Evolutionary conservation across 2,888 invertebrate species (phyloP), one percentile per base, ranked within the genome.

Genomic region (Ennomos quercinarius): DNA sequence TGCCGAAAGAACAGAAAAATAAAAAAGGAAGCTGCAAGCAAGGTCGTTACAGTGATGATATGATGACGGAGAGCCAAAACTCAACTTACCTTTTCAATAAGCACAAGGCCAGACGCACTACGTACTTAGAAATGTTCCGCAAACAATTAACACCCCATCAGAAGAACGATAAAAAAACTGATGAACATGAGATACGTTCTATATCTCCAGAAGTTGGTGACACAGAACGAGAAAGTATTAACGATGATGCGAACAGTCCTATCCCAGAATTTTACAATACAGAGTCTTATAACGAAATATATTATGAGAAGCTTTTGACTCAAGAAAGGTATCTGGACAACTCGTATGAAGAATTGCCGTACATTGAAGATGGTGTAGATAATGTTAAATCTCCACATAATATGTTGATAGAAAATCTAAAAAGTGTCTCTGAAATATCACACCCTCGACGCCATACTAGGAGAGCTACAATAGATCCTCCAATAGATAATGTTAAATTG

Each of bases 261-360:
- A 64, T 51, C 1, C 66, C 71, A 46, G 91, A 89, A 3, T 92
- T 89, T 66, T 86, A 76, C 49, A 83, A 91, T 45, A 87, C 90
- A 2, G 92, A 91, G 67, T 72, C 86, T 0, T 92, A 91, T 47
- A 92, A 92, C 64, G 92, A 91, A 74, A 84, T 90, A 4, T 90
- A 83, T 67, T 92, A 92, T 55, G 87, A 88, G 54, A 85, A 86
- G 71, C 69, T 92, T 27, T 64, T 92, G 1, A 76, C 81, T 56
- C 77, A 77, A 63, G 83, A 81, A 37, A 70, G 73, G 42, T 84
- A 81, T 64, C 55, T 85, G 1, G 80, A 87, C 44, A 73, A 83
- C 52, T 84, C 87, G 8, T 79, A 78, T 46, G 84, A 84, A 54
- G 84, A 76, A 36, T 58, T 81, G 38, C 68, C 70, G 35, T 76